Percentiles rank a stretch among this genome's conserved stretches.
Conservation (phyloP, 2,888 invertebrate species). For the Ophonus ardosiacus region DNA sequence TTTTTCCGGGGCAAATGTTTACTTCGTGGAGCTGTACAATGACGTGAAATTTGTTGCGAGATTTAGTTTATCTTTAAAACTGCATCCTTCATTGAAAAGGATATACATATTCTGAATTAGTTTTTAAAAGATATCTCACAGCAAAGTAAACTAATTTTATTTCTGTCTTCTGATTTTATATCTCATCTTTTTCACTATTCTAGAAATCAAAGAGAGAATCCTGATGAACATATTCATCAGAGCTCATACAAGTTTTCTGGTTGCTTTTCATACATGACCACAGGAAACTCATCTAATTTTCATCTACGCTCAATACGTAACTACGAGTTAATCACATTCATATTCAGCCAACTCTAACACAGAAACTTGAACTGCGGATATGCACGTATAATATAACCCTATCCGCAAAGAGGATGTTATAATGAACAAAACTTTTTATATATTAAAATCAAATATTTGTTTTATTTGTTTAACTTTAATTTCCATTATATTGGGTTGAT, state of each 20-base stretch:
- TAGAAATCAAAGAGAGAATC: not conserved
- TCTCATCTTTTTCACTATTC: not conserved
- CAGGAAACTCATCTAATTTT: conserved; percentile 22
- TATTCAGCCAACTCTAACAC: not conserved
- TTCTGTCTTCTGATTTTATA: not conserved
- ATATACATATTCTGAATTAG: not conserved
- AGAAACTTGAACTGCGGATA: not conserved
- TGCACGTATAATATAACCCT: not conserved
- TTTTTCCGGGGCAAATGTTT: no score
- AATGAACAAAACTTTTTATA: not conserved
- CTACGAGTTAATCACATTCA: conserved; percentile 20
- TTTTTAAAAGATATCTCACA: not conserved
- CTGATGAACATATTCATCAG: not conserved
- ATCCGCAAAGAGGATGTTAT: not conserved
- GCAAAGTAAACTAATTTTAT: no score
- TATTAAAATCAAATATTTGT: not conserved
- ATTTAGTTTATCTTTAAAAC: not conserved
- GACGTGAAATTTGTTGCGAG: not conserved
- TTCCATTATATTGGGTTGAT: not conserved
- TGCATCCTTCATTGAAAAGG: not conserved
- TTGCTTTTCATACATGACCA: conserved; percentile 7
- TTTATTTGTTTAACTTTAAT: not conserved
- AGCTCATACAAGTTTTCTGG: not conserved
- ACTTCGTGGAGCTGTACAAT: no score
- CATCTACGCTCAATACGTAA: conserved; percentile 26